phyloP scores from a whole-genome alignment of 2,797 vertebrate species.

The Acridotheres tristis region DNA sequence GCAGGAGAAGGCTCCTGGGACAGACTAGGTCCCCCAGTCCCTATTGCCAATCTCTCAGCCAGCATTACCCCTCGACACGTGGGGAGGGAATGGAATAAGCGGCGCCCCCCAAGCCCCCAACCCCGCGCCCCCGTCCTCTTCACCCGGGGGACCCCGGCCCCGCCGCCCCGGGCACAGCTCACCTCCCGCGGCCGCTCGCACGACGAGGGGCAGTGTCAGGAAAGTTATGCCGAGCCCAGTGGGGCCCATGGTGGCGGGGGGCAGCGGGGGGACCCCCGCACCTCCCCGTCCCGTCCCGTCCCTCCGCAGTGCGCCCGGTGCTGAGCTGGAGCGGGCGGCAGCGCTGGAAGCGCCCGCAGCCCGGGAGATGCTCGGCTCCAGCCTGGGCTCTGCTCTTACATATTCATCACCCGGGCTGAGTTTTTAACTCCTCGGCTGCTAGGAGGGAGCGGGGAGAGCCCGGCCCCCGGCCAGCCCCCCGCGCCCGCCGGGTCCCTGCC shows the following conservation, averaged over 20 bases:
- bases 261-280: background rate
- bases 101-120: background rate
- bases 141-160: background rate
- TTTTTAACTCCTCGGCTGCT: conserved; percentile 71
- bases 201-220: conserved; percentile 47
- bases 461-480: conserved; percentile 36
- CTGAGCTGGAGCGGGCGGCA: conserved; percentile 2
- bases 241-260: background rate
- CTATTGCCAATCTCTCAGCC: background rate
- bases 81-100: background rate
- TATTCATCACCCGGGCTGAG: conserved; percentile 68
- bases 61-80: background rate
- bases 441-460: conserved; percentile 18
- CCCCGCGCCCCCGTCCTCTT: background rate
- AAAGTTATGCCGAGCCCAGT: conserved; percentile 49
- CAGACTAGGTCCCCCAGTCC: background rate
- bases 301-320: conserved; percentile 34
- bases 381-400: conserved; percentile 65
- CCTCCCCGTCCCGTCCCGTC: background rate
- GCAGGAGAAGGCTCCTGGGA: background rate
- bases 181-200: conserved; percentile 59
- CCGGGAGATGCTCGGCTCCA: conserved; percentile 45
- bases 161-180: conserved; percentile 4
- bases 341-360: conserved; percentile 32
- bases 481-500: background rate